Evolutionary conservation across 2,888 invertebrate genomes (phyloP).

Genomic region (Patella ulyssiponensis): DNA sequence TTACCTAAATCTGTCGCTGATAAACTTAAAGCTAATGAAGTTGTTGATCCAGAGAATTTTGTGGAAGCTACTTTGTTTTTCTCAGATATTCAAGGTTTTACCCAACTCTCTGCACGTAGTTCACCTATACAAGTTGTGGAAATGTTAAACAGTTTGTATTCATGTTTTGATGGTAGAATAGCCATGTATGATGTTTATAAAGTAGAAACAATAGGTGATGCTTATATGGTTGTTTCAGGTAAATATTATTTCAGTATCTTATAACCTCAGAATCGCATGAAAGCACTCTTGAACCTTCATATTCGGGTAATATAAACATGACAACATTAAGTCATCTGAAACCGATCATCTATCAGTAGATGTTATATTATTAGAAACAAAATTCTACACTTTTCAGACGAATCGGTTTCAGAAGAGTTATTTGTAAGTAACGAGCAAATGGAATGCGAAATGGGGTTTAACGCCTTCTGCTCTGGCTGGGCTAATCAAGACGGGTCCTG

Average conservation of each 20-base stretch:
- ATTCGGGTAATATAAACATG: too few species aligned
- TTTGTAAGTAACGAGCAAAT: too few species aligned
- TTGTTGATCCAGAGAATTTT: conserved; percentile 53
- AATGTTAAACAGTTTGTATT: conserved; percentile 60
- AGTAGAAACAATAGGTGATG: conserved; percentile 55
- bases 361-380: too few species aligned
- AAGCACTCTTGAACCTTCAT: too few species aligned
- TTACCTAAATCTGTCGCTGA: conserved; percentile 55
- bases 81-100: conserved; percentile 60
- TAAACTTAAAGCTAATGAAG: conserved; percentile 52
- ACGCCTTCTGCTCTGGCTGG: too few species aligned
- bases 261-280: too few species aligned
- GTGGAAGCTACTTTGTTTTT: conserved; percentile 55
- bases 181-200: conserved; percentile 58
- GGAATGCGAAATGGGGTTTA: too few species aligned
- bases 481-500: too few species aligned
- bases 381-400: too few species aligned
- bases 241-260: background rate
- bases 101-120: conserved; percentile 53
- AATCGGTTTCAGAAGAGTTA: too few species aligned
- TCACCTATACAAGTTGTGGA: conserved; percentile 59
- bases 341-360: too few species aligned
- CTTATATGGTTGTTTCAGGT: conserved; percentile 43
- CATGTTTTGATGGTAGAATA: conserved; percentile 54
- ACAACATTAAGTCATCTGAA: too few species aligned